Conservation (phyloP, 2,797 vertebrate species). For the Miichthys miiuy region DNA sequence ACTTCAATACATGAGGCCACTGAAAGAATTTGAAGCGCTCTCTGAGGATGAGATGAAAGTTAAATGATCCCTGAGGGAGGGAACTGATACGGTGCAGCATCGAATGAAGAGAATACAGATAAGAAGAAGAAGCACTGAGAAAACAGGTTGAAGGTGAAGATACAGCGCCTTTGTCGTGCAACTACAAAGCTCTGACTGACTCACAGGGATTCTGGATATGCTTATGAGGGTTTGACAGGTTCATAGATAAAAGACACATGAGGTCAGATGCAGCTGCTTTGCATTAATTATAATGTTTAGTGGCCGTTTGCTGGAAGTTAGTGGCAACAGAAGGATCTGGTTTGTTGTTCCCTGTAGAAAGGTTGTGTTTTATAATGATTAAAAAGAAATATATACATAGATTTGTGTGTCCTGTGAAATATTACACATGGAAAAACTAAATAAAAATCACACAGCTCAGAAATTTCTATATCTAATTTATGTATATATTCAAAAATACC, state of each 20-base stretch:
- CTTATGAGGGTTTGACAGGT: conserved; percentile 2
- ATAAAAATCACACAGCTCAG: not conserved
- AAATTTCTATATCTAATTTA: not conserved
- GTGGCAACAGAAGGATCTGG: not conserved
- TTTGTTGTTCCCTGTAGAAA: not conserved
- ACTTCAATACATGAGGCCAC: conserved; percentile 45
- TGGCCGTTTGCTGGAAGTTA: not conserved
- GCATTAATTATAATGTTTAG: not conserved
- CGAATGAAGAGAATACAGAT: conserved; percentile 17
- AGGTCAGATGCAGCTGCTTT: not conserved
- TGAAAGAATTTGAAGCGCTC: conserved; percentile 34
- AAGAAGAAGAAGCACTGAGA: not conserved
- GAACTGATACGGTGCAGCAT: not conserved
- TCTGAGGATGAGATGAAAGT: conserved; percentile 24
- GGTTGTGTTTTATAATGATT: not conserved
- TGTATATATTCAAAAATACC: not conserved
- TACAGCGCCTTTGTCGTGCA: not conserved
- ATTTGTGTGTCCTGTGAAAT: not conserved
- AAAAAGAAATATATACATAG: not conserved
- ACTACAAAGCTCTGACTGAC: not conserved
- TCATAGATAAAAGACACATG: not conserved
- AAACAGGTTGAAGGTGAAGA: not conserved
- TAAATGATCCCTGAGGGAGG: conserved; percentile 23
- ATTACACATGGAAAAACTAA: not conserved
- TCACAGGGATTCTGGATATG: not conserved